Evolutionary conservation across 2,888 invertebrate species (phyloP).

Genomic region (Ypsolopha sequella): DNA sequence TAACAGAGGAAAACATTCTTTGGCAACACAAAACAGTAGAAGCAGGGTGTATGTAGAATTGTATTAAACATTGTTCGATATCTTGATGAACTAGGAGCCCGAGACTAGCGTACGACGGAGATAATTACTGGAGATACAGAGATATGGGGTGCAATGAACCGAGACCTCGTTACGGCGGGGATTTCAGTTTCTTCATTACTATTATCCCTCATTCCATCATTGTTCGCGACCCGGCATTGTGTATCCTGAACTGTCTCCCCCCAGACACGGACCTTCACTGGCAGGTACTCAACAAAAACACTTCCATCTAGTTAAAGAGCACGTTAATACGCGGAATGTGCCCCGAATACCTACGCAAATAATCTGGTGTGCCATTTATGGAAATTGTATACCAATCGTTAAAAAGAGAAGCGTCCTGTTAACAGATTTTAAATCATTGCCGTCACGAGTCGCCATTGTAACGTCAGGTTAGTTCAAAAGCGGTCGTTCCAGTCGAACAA

Average conservation of each 20-base stretch:
- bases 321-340: constrained; percentile 48
- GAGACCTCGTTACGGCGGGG: constrained; percentile 37
- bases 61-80: constrained; percentile 12
- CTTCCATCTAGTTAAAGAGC: background rate
- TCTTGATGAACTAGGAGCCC: constrained; percentile 22
- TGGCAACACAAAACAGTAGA: too few relatives aligned
- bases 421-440: constrained; percentile 72
- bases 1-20: too few relatives aligned
- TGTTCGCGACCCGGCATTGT: constrained; percentile 19
- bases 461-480: constrained; percentile 69
- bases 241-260: constrained; percentile 12
- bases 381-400: constrained; percentile 69
- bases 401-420: constrained; percentile 69
- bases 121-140: constrained; percentile 42
- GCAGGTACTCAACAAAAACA: background rate
- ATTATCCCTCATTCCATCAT: constrained; percentile 33
- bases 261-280: too few relatives aligned
- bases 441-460: constrained; percentile 63
- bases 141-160: constrained; percentile 40
- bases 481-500: constrained; percentile 65
- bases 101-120: constrained; percentile 24
- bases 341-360: constrained; percentile 38
- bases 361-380: constrained; percentile 65
- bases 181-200: constrained; percentile 38
- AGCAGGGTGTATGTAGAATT: too few relatives aligned